These are phyloP conservation scores for Toxotes jaculatrix DNA, from an alignment of 2,113 vertebrate species.

Conservation along the genomic window DNA sequence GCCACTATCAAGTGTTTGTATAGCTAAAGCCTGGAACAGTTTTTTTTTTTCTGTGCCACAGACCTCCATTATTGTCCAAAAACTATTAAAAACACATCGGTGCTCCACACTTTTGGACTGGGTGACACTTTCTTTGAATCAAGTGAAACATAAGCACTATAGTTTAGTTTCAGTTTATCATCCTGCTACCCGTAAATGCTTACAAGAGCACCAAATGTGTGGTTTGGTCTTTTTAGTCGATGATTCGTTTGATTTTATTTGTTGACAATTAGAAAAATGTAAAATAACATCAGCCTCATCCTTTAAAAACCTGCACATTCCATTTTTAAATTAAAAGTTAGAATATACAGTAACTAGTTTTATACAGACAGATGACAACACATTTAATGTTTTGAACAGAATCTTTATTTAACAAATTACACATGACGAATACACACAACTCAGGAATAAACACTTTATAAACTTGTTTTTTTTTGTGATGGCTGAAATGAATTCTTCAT, in stretches of 20 bases:
- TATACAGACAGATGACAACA: conserved; percentile 24
- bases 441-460: conserved; percentile 15
- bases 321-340: not conserved
- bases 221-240: no score
- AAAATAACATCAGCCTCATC: not conserved
- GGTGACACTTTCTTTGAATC: not conserved
- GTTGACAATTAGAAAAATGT: not conserved
- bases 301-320: not conserved
- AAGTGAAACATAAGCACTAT: not conserved
- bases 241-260: no score
- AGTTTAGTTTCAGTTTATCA: not conserved
- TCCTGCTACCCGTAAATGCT: conserved; percentile 20
- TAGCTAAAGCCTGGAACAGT: not conserved
- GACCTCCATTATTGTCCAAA: not conserved
- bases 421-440: not conserved
- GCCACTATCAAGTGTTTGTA: not conserved
- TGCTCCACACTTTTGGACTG: not conserved
- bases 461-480: no score
- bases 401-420: conserved; percentile 53
- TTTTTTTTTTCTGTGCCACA: not conserved
- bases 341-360: not conserved
- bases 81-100: not conserved
- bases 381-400: not conserved
- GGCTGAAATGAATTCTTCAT: not conserved
- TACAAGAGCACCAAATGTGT: not conserved